phyloP scores from a whole-genome alignment of 2,888 invertebrate species.

The Synergus japonicus region DNA sequence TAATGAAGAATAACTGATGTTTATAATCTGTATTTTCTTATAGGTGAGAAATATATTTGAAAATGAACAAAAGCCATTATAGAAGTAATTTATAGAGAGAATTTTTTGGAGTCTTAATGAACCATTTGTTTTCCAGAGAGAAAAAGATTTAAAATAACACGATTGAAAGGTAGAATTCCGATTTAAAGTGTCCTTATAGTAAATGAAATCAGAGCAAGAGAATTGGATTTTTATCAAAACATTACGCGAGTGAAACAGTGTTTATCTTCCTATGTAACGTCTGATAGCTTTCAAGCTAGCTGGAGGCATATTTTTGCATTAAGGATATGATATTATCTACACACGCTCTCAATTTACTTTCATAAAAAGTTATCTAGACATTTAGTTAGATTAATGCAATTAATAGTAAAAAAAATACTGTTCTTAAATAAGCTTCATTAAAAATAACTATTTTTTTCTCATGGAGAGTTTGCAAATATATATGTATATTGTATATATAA shows the following conservation, averaged over 20 bases:
- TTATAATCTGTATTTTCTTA: too few species aligned
- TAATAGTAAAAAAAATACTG: too few species aligned
- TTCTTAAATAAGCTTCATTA: too few species aligned
- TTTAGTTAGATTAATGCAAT: too few species aligned
- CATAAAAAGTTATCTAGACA: background rate
- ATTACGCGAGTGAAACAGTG: background rate
- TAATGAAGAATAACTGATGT: too few species aligned
- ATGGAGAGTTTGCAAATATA: too few species aligned
- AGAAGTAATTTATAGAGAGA: too few species aligned
- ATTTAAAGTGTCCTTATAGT: background rate
- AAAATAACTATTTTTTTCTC: too few species aligned
- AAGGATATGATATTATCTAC: background rate
- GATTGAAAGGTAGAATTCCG: background rate
- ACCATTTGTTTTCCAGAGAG: background rate
- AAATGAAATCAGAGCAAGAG: constrained; percentile 18
- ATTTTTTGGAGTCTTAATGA: background rate
- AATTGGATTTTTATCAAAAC: constrained; percentile 28
- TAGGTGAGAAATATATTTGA: background rate
- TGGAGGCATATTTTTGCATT: constrained; percentile 20
- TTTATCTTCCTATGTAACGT: constrained; percentile 12
- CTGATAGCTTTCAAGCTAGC: constrained; percentile 3
- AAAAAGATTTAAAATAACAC: background rate
- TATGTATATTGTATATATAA: background rate
- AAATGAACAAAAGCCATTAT: background rate
- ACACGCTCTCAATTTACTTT: background rate